Evolutionary conservation across 2,797 vertebrate genomes (phyloP).

Genomic region (Micropoecilia bifurca): DNA sequence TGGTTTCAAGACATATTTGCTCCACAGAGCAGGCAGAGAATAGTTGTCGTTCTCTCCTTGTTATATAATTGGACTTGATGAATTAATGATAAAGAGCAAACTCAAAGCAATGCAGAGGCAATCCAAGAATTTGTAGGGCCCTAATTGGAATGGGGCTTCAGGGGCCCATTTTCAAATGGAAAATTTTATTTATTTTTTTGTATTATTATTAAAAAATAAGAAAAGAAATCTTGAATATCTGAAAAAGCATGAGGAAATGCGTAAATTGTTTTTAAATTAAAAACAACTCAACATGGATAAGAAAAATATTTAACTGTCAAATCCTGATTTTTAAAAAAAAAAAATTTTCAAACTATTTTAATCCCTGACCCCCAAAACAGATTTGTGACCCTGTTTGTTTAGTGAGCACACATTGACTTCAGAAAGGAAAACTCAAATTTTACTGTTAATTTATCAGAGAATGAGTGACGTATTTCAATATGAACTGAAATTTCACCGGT

Average conservation of each 20-base stretch:
- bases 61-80: neutral
- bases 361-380: neutral
- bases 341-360: neutral
- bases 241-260: neutral
- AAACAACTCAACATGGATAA: neutral
- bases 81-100: neutral
- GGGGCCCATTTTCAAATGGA: too few species aligned
- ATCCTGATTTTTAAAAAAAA: neutral
- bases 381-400: neutral
- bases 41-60: too few species aligned
- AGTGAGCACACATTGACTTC: too few species aligned
- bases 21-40: neutral
- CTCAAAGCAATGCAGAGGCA: neutral
- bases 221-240: neutral
- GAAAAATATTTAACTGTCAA: neutral
- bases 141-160: too few species aligned
- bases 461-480: too few species aligned
- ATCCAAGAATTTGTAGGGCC: too few species aligned
- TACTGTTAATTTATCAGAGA: too few species aligned
- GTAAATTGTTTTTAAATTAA: neutral
- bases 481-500: neutral
- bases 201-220: neutral
- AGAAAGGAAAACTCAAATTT: too few species aligned
- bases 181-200: too few species aligned
- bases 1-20: neutral